These are phyloP conservation scores for Catamblyrhynchus diadema DNA, from an alignment of 2,797 vertebrate species.

Conservation along the genomic window DNA sequence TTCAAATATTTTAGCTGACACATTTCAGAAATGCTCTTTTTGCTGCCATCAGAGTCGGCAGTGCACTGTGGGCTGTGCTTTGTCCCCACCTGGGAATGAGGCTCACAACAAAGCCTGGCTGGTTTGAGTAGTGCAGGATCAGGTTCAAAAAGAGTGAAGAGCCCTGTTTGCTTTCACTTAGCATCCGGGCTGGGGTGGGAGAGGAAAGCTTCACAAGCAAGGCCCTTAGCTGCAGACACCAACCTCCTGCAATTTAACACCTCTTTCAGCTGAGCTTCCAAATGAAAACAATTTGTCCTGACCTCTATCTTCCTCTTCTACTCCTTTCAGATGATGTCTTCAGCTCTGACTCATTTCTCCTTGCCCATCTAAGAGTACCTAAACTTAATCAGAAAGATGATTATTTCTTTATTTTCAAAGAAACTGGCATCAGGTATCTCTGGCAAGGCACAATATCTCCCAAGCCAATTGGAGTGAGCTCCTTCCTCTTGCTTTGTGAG, in stretches of 20 bases:
- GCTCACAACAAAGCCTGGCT: neutral
- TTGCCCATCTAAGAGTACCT: neutral
- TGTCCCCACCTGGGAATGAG: neutral
- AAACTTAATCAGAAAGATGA: conserved; percentile 16
- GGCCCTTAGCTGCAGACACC: neutral
- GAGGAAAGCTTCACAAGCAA: neutral
- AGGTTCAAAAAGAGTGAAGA: neutral
- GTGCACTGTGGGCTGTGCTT: neutral
- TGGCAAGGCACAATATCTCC: neutral
- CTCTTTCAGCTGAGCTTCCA: neutral
- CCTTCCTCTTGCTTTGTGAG: neutral
- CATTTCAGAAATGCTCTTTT: conserved; percentile 44
- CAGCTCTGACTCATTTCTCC: neutral
- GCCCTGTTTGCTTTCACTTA: neutral
- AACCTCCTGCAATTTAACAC: neutral
- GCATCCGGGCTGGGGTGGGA: neutral
- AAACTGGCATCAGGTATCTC: neutral
- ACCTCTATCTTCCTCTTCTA: neutral
- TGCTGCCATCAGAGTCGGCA: rapidly evolving
- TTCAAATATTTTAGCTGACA: conserved; percentile 39
- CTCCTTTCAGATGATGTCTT: neutral
- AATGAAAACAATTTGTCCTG: neutral
- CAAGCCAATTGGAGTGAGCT: conserved; percentile 23
- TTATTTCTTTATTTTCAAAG: conserved; percentile 38
- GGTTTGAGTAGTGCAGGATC: neutral